Base-by-base conservation (phyloP, 2,797 vertebrate species). In the Leuciscus waleckii region DNA sequence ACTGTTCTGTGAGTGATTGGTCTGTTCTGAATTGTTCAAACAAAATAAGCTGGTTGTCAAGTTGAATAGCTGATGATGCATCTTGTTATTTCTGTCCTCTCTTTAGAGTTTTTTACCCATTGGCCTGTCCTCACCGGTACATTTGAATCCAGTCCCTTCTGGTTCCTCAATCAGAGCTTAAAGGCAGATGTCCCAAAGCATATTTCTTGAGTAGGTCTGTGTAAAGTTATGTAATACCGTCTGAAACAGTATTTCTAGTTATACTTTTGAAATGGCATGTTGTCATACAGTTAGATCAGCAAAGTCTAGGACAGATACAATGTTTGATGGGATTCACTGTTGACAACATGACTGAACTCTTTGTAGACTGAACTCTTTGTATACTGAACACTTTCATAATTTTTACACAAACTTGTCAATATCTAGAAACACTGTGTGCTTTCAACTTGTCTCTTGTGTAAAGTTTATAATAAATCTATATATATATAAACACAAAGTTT, bases 51-150 rank as follows among this genome's bases (percentile, higher is more conserved):
- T n/a, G 16, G n/a, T 21, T 43, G 7, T 49, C 56, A 32, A 23
- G 7, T 9, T 61, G 32, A 74, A 76, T 39, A 2, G 1, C 46
- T 63, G 37, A 70, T 70, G 46, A 23, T 84, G 11, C 51, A 76
- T 84, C 5, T 86, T 83, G 84, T 78, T 43, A 2, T 89, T 16
- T 85, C 29, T 76, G 5, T 85, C 87, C 84, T 46, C 80, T 88
- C 90, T 90, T 14, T 91, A 96, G 95, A 92, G 78, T 87, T 96
- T 96, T 92, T 71, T 93, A 87, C 94, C 95, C 0, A 92, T 96
- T 17, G 86, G 17, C 37, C 26, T 84, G 23, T 37, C 87, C 0
- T 88, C 86, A 58, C 74, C 81, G n/a, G 78, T 73, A 54, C 43
- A 19, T 37, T 69, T 32, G 5, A 81, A 76, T 74, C 41, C 89